Percentiles rank a stretch among this genome's conserved stretches.
Evolutionary conservation across 2,113 vertebrate species (phyloP).

Genomic region (Eira barbara): DNA sequence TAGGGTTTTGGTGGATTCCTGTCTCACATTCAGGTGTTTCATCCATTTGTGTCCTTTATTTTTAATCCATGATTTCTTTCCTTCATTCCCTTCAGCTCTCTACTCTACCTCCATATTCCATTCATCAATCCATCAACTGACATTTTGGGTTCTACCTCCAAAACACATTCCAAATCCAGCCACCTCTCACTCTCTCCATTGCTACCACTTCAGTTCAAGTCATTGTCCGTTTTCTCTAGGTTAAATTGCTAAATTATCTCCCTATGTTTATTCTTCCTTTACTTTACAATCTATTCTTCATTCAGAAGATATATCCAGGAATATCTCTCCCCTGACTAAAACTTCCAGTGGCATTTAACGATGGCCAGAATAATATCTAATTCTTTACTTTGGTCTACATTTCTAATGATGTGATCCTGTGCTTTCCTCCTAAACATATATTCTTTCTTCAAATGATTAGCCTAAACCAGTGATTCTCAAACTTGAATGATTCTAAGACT

Average conservation of each 20-base stretch:
- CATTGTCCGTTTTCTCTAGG: background rate
- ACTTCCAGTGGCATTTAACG: background rate
- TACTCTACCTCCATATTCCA: background rate
- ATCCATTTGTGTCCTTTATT: background rate
- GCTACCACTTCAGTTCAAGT: background rate
- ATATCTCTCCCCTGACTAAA: background rate
- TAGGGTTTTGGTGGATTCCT: background rate
- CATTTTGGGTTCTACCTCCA: background rate
- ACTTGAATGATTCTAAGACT: background rate
- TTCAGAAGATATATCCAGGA: background rate
- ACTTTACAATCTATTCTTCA: background rate
- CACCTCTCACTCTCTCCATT: background rate
- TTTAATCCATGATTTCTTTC: background rate
- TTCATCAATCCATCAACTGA: background rate
- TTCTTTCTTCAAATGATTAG: background rate
- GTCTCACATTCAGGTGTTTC: background rate
- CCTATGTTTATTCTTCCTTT: background rate
- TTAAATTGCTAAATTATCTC: background rate
- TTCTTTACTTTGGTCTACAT: background rate
- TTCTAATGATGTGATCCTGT: background rate
- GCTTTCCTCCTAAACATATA: background rate
- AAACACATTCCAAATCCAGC: background rate
- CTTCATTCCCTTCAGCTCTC: background rate
- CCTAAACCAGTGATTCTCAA: background rate
- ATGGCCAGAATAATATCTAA: background rate